Evolutionary conservation across 2,888 invertebrate species (phyloP), one percentile per base, ranked within the genome.

Genomic region (Tortrix viridana): DNA sequence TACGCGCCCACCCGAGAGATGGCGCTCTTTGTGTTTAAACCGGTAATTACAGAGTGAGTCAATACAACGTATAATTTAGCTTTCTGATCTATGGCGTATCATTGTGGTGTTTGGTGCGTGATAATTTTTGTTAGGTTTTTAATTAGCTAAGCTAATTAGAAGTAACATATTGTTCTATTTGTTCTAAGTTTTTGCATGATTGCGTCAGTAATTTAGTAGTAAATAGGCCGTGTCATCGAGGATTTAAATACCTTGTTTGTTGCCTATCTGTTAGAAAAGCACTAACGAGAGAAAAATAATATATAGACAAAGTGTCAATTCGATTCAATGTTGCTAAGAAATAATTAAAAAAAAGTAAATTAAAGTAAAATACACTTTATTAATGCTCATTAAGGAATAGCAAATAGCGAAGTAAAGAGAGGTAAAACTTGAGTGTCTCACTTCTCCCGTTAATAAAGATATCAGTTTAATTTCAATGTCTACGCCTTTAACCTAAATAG

Each of bases 1-100:
- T 81, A 82, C 71, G 73, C 67, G 70, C 64, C 74, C 74, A 70
- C 77, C 70, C 71, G 68, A 41, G 44, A 75, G 71, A 76, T 74
- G 75, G 71, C 72, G 69, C 59, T 52, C 43, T 56, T 56, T 52
- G 46, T 55, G 43, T 48, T 54, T 12, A 20, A 62, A 19, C 56
- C 50, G 22, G 46, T 62, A 62, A 62, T 62, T 52, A 62, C 44
- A 38, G 49, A 50, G 52, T 22, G 56, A 46, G 18, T 44, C 43
- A 37, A 32, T 58, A 26, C 22, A 57, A 38, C 23, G 18, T 62
- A 52, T 52, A 58, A 63, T 63, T 63, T 63, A 23, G 26, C 26
- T 26, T 23, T 23, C 23, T 55, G 23, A 44, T 55, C 43, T 55
- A 44, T 44, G 43, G 44, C n/a, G 5, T 55, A 26, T 44, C 43